These are phyloP conservation scores for Hypothenemus hampei DNA, from an alignment of 1,140 invertebrate species.

Conservation along the genomic window DNA sequence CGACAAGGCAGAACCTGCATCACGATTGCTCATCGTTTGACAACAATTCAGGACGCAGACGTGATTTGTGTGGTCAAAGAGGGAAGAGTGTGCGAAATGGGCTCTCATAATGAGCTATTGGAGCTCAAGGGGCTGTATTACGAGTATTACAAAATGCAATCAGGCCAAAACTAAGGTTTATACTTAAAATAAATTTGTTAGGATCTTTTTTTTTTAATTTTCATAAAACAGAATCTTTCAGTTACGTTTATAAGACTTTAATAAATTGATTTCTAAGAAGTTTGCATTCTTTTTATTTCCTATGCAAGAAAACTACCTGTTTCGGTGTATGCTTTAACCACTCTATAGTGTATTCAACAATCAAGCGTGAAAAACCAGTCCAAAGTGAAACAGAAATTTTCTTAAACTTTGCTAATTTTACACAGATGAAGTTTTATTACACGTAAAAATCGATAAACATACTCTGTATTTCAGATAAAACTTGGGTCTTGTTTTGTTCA, in stretches of 20 bases:
- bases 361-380: too few species aligned
- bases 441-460: too few species aligned
- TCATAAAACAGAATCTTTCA: background rate
- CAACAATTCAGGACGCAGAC: background rate
- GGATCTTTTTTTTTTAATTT: background rate
- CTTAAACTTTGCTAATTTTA: too few species aligned
- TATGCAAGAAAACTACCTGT: background rate
- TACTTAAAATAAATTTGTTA: background rate
- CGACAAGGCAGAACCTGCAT: background rate
- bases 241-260: background rate
- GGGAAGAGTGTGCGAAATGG: background rate
- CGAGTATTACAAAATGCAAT: constrained; percentile 9
- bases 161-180: background rate
- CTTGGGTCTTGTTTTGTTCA: too few species aligned
- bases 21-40: background rate
- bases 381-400: too few species aligned
- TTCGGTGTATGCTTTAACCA: background rate
- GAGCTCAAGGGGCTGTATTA: background rate
- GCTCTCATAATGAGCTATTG: background rate
- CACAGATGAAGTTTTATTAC: too few species aligned
- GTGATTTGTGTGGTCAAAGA: background rate
- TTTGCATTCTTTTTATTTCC: background rate
- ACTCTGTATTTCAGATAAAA: too few species aligned
- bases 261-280: background rate
- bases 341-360: background rate